A percentile compares a stretch with the other conserved stretches of the same genome.
These are phyloP conservation scores for Hemicordylus capensis DNA, from an alignment of 2,113 vertebrate genomes.

Conservation along the genomic window DNA sequence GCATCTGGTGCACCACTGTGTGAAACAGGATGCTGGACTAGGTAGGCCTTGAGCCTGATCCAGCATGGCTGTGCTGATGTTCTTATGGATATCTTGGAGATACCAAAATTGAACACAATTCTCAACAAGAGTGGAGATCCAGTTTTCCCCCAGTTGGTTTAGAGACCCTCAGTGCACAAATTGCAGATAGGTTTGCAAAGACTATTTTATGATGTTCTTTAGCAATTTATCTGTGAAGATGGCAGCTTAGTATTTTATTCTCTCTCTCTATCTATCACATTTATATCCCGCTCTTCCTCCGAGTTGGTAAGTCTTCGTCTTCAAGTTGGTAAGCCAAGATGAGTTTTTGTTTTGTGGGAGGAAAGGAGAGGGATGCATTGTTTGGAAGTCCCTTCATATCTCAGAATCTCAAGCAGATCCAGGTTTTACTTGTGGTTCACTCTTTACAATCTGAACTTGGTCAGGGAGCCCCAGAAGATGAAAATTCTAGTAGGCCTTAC, in stretches of 20 bases:
- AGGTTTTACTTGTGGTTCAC: not conserved
- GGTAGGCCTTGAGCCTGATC: no score
- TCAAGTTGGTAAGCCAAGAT: not conserved
- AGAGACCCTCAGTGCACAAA: not conserved
- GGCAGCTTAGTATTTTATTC: no score
- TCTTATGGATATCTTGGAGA: no score
- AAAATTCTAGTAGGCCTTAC: not conserved
- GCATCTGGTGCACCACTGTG: no score
- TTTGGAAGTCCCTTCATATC: not conserved
- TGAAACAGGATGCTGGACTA: no score
- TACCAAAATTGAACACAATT: no score
- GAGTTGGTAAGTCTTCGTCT: no score
- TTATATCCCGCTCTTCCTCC: no score
- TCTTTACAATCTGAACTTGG: not conserved
- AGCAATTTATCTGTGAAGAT: not conserved
- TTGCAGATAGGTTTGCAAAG: not conserved
- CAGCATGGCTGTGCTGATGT: no score
- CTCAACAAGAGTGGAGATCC: no score
- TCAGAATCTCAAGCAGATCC: not conserved
- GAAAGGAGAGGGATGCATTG: not conserved
- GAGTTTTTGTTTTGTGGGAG: not conserved
- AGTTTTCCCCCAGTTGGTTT: no score
- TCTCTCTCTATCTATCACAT: no score
- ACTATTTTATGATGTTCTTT: not conserved
- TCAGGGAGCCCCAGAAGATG: not conserved